Conservation (phyloP, 2,113 vertebrate species). For the Cheilinus undulatus region DNA sequence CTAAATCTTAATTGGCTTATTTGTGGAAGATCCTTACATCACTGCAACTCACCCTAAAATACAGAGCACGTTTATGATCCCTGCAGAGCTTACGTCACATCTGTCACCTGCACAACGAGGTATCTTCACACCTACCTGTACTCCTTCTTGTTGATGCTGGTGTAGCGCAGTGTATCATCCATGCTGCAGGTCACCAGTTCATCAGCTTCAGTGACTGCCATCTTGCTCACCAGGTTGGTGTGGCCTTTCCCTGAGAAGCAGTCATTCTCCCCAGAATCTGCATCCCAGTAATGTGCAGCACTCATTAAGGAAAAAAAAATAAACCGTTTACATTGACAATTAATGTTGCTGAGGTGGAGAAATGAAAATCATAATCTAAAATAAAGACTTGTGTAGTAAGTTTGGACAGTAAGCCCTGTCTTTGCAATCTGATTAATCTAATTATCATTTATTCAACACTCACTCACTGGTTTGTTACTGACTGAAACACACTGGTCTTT, state of each 20-base stretch:
- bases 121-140: conserved; percentile 88
- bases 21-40: too few species aligned
- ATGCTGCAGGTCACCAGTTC: conserved; percentile 94
- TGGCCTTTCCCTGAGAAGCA: conserved; percentile 93
- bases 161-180: conserved; percentile 96
- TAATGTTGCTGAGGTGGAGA: neutral
- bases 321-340: neutral
- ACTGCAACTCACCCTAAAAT: neutral
- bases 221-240: conserved; percentile 92
- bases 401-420: too few species aligned
- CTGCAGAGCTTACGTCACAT: neutral
- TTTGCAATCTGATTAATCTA: too few species aligned
- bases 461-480: neutral
- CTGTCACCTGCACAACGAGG: neutral
- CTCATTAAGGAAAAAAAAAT: conserved; percentile 78
- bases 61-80: neutral
- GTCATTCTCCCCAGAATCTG: conserved; percentile 91
- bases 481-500: neutral
- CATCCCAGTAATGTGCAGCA: conserved; percentile 93
- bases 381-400: too few species aligned
- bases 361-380: too few species aligned
- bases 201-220: conserved; percentile 83
- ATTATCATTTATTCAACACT: neutral
- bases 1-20: too few species aligned
- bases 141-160: conserved; percentile 84